Evolutionary conservation across 2,888 invertebrate species (phyloP).

Genomic region (Callosobruchus maculatus): DNA sequence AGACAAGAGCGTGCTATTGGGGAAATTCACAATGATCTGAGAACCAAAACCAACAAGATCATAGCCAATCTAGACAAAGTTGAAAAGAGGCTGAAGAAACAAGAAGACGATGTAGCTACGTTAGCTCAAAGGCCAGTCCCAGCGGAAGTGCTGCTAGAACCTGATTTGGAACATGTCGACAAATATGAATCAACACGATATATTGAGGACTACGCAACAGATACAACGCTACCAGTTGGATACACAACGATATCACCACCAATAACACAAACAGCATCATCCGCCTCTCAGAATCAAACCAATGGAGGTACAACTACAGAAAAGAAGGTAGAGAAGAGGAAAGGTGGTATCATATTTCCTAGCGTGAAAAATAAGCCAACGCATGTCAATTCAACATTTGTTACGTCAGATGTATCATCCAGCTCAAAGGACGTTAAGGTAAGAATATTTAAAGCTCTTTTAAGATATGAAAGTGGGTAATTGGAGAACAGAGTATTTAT

Average conservation of each 20-base stretch:
- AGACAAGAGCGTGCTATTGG: slow-evolving; percentile 83
- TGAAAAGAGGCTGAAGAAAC: slow-evolving; percentile 77
- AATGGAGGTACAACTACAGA: slow-evolving; percentile 41
- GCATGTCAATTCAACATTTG: slow-evolving; percentile 77
- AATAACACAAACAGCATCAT: slow-evolving; percentile 27
- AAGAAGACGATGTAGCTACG: slow-evolving; percentile 78
- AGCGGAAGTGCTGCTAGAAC: slow-evolving; percentile 69
- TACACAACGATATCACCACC: slow-evolving; percentile 49
- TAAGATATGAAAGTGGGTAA: too few species aligned
- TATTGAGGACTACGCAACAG: slow-evolving; percentile 40
- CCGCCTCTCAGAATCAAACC: not conserved
- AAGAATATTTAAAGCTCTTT: slow-evolving; percentile 50
- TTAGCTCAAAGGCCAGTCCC: slow-evolving; percentile 73
- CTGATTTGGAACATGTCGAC: slow-evolving; percentile 74
- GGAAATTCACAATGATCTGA: slow-evolving; percentile 78
- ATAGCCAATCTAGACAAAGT: slow-evolving; percentile 85
- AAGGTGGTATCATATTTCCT: slow-evolving; percentile 85
- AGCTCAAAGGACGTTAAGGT: slow-evolving; percentile 82
- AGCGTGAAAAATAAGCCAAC: slow-evolving; percentile 88
- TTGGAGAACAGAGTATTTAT: too few species aligned
- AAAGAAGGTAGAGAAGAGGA: slow-evolving; percentile 55
- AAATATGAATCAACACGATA: slow-evolving; percentile 75
- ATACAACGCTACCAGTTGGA: slow-evolving; percentile 38
- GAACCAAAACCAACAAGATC: slow-evolving; percentile 79
- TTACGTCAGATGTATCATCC: slow-evolving; percentile 66